Evolutionary conservation across 2,888 invertebrate genomes (phyloP).

Genomic region (Tribolium freemani): DNA sequence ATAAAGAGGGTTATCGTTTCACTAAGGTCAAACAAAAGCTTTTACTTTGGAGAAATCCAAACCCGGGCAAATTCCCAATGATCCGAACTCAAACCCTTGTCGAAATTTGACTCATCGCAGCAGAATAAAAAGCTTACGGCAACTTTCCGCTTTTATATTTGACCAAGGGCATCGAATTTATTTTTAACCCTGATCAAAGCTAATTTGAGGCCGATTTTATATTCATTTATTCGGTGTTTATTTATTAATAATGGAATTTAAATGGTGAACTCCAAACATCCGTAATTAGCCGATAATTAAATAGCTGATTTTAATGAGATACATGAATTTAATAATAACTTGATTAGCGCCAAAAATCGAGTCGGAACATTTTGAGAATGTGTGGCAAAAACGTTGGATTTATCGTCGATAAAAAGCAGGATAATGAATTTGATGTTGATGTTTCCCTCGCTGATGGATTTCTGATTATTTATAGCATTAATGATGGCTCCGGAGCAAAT

Average conservation of each 20-base stretch:
- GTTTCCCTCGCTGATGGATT: slow-evolving; percentile 5
- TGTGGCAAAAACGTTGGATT: background rate
- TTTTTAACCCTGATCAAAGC: background rate
- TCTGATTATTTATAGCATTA: slow-evolving; percentile 5
- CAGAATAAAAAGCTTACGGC: slow-evolving; percentile 1
- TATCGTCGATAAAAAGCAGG: background rate
- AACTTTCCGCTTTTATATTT: background rate
- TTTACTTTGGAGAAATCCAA: slow-evolving; percentile 5
- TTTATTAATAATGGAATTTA: background rate
- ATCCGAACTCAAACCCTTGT: slow-evolving; percentile 3
- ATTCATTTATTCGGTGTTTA: background rate
- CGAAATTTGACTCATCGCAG: slow-evolving; percentile 19
- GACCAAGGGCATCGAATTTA: background rate
- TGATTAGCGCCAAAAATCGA: background rate
- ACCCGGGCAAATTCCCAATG: slow-evolving; percentile 12
- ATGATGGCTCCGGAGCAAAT: slow-evolving; percentile 17
- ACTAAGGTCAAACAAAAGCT: slow-evolving; percentile 26
- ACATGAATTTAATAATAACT: background rate
- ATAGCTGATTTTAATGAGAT: background rate
- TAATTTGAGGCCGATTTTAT: background rate
- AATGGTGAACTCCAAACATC: background rate
- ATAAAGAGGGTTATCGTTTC: slow-evolving; percentile 20
- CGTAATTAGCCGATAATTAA: background rate
- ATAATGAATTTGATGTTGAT: slow-evolving; percentile 5
- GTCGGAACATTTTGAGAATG: background rate